Evolutionary conservation across 2,888 invertebrate species (phyloP).

Genomic region (Zele albiditarsus): DNA sequence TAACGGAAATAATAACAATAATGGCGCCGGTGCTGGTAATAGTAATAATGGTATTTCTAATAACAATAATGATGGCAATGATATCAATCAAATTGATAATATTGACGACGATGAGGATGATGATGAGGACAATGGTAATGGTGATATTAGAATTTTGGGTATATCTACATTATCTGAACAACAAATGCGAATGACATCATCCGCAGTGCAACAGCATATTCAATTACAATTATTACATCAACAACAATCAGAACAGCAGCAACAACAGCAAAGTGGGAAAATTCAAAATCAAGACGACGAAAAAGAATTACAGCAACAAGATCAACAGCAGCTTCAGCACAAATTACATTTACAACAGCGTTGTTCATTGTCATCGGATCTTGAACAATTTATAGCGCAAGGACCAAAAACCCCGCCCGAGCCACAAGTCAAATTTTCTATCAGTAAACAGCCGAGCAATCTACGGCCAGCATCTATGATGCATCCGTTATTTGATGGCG

Average conservation of each 20-base stretch:
- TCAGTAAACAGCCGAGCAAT: conserved; percentile 68
- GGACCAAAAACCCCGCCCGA: conserved; percentile 86
- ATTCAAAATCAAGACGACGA: conserved; percentile 15
- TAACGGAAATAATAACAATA: conserved; percentile 10
- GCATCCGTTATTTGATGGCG: conserved; percentile 79
- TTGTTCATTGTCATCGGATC: conserved; percentile 60
- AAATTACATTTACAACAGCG: conserved; percentile 54
- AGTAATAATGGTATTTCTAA: conserved; percentile 10
- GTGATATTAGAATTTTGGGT: background rate
- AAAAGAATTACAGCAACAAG: conserved; percentile 49
- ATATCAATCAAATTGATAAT: background rate
- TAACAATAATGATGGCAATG: conserved; percentile 20
- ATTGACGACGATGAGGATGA: conserved; percentile 16
- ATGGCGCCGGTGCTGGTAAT: background rate
- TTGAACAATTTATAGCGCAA: conserved; percentile 66
- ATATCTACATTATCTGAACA: conserved; percentile 1
- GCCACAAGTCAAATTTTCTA: conserved; percentile 79
- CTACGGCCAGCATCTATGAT: conserved; percentile 64
- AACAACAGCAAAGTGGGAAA: conserved; percentile 2
- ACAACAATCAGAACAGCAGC: conserved; percentile 12
- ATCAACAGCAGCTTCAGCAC: conserved; percentile 13
- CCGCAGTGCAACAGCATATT: conserved; percentile 1
- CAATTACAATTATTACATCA: conserved; percentile 19
- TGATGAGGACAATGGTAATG: background rate
- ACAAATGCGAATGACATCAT: background rate